These are phyloP conservation scores for Azemiops feae DNA, from an alignment of 2,113 vertebrate genomes.

Conservation along the genomic window DNA sequence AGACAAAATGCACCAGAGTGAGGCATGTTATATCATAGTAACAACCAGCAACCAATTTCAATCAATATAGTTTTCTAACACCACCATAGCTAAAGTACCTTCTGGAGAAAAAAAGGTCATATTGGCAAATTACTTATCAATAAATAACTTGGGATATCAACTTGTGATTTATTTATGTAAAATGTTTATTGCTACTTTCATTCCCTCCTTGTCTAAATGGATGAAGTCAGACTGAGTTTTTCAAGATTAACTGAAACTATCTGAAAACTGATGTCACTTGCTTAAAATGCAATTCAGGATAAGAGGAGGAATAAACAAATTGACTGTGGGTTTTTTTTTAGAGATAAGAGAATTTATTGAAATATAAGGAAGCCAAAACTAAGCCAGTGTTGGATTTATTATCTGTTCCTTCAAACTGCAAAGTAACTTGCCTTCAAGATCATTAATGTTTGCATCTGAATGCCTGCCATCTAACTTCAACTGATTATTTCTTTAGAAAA, in stretches of 20 bases:
- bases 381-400: neutral
- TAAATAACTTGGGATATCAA: neutral
- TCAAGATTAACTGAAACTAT: neutral
- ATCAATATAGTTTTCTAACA: neutral
- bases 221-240: neutral
- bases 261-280: neutral
- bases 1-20: neutral
- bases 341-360: neutral
- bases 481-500: neutral
- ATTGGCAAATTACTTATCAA: neutral
- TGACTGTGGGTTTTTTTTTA: neutral
- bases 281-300: neutral
- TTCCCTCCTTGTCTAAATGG: neutral
- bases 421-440: neutral
- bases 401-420: neutral
- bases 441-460: neutral
- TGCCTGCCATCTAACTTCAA: neutral
- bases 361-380: neutral
- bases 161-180: neutral
- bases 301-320: neutral
- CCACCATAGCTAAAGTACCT: neutral
- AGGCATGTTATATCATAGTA: neutral
- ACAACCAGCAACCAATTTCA: neutral
- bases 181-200: neutral
- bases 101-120: neutral